Evolutionary conservation across 2,888 invertebrate genomes (phyloP), one percentile per base, ranked within the genome.

Genomic region (Nymphalis urticae): DNA sequence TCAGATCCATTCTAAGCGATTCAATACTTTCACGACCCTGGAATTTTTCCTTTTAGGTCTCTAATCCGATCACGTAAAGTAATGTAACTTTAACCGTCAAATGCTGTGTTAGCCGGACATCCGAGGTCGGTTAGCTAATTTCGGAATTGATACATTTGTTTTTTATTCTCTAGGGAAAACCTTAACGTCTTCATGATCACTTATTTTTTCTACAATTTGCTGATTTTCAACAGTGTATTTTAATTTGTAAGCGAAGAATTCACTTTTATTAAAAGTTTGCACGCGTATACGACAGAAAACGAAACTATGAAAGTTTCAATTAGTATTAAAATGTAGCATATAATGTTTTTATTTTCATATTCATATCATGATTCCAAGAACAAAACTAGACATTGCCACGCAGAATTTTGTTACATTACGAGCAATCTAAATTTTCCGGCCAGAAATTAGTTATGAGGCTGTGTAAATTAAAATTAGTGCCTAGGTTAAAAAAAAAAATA

Each of bases 1-100:
- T 42, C 4, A 32, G 2, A 9, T 27, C 10, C 21, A 58, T 42
- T 58, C 42, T 19, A 19, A 4, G 13, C n/a, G 19, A 58, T 3
- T 42, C 58, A 58, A 32, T 42, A 42, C 27, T 7, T 19, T 42
- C 13, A 19, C 59, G 64, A 64, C 68, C 68, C 64, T 70, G 36
- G 21, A 48, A 24, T 27, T 72, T 72, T 64, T 69, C 66, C 67
- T 69, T 58, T 67, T 58, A 48, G n/a, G 51, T 53, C 8, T 58
- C 54, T 42, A 72, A 64, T 62, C 72, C 58, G 61, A 64, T 69
- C 72, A 72, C 69, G 72, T 69, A 72, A 69, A 27, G 9, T 66
- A 64, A 71, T 56, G 71, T 66, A 71, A 71, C 50, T 56, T 69
- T 64, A 63, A 42, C 59, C 19, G 56, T 68, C 54, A 68, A 71